Percentiles rank a stretch among this genome's conserved stretches.
Evolutionary conservation across 2,113 vertebrate genomes (phyloP).

Genomic region (Taxidea taxus): DNA sequence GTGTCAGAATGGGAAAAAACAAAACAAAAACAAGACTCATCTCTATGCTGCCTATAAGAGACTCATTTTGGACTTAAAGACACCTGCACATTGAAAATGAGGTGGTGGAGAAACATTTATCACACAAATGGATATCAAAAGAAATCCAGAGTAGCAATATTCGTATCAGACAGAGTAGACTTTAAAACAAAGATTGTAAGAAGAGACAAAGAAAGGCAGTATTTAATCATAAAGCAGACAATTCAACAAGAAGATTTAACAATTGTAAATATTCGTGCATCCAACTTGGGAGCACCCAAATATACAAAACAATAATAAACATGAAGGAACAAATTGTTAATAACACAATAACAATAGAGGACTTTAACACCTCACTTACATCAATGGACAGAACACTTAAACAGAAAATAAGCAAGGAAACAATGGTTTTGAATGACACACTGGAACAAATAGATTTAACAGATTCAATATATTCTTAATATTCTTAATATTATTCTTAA

Average conservation of each 20-base stretch:
- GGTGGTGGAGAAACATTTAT: background rate
- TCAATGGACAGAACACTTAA: background rate
- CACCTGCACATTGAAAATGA: background rate
- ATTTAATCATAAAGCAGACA: background rate
- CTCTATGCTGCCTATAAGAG: background rate
- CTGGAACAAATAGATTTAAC: background rate
- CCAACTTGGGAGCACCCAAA: background rate
- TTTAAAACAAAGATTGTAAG: background rate
- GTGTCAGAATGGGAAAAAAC: background rate
- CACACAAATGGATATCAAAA: background rate
- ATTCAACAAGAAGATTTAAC: background rate
- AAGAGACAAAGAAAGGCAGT: background rate
- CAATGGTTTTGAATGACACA: background rate
- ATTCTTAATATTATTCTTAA: no score
- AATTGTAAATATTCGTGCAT: background rate
- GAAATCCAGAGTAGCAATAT: background rate
- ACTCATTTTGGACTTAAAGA: background rate
- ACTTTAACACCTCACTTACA: background rate
- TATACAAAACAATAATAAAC: background rate
- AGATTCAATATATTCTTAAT: no score
- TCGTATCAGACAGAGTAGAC: background rate
- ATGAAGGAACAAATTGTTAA: background rate
- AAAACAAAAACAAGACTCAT: background rate
- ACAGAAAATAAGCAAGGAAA: background rate
- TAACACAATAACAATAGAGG: background rate